These are phyloP conservation scores for Poeciliopsis infans DNA, from an alignment of 2,797 vertebrate genomes.

Conservation along the genomic window DNA sequence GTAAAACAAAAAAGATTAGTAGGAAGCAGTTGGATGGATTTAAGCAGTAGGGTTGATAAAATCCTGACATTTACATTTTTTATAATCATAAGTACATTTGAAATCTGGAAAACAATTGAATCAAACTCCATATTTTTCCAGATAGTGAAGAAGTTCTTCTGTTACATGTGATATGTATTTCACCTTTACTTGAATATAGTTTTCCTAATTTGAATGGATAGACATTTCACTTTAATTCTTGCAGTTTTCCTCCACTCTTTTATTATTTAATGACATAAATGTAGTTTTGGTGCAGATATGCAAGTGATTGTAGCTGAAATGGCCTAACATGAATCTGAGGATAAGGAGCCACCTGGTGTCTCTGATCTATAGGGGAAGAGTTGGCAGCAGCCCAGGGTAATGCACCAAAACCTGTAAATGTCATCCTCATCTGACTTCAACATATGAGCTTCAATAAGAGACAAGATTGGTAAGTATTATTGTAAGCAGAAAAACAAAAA, in stretches of 20 bases:
- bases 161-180: not conserved
- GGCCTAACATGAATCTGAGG: slow-evolving; percentile 2
- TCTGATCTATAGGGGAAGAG: slow-evolving; percentile 16
- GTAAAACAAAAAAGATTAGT: not conserved
- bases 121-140: not conserved
- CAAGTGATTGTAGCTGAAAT: not conserved
- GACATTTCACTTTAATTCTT: not conserved
- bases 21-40: not conserved
- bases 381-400: slow-evolving; percentile 65
- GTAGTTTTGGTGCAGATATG: not conserved
- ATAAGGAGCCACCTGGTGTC: slow-evolving; percentile 64
- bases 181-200: not conserved
- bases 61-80: not conserved
- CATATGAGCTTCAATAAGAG: slow-evolving; percentile 1
- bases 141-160: not conserved
- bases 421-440: slow-evolving; percentile 28
- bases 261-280: not conserved
- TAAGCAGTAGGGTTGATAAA: not conserved
- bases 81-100: not conserved
- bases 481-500: not conserved
- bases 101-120: not conserved
- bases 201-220: not conserved
- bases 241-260: not conserved
- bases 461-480: not conserved
- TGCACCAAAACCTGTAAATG: slow-evolving; percentile 67